These are phyloP conservation scores for Elmis aenea DNA, from an alignment of 2,888 invertebrate species.

Conservation along the genomic window DNA sequence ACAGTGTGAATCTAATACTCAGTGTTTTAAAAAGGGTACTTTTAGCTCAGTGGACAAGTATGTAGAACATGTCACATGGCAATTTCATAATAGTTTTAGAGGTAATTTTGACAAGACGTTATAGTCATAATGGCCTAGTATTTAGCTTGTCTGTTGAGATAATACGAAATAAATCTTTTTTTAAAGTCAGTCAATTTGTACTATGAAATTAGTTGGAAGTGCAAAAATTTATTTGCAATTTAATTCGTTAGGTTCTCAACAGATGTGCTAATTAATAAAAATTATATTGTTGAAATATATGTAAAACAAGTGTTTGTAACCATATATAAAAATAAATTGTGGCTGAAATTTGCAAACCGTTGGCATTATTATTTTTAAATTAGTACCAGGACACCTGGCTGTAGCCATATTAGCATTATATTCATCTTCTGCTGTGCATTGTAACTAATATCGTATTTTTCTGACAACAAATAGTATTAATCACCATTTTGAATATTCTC, in stretches of 20 bases:
- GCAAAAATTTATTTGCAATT: no score
- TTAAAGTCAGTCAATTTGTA: conserved; percentile 3
- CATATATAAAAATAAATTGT: conserved; percentile 33
- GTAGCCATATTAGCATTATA: no score
- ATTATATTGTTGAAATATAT: conserved; percentile 25
- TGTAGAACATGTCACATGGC: conserved; percentile 11
- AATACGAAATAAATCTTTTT: conserved; percentile 7
- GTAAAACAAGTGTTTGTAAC: conserved; percentile 31
- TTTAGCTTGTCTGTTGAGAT: conserved; percentile 32
- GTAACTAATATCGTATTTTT: no score
- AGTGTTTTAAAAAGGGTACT: conserved; percentile 9
- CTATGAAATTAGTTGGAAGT: conserved; percentile 1
- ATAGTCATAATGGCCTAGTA: conserved; percentile 35
- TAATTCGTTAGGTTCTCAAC: conserved; percentile 14
- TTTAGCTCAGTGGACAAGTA: conserved; percentile 12
- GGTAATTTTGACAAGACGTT: conserved; percentile 27
- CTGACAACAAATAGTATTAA: no score
- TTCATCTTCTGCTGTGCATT: no score
- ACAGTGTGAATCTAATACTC: no score
- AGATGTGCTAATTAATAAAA: conserved; percentile 13
- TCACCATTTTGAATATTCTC: no score
- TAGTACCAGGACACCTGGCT: no score
- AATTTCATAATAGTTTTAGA: conserved; percentile 12
- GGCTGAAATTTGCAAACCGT: conserved; percentile 26
- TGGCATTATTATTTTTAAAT: conserved; percentile 8